Conservation (phyloP, 2,797 vertebrate species). For the Oreonectes daqikongensis region DNA sequence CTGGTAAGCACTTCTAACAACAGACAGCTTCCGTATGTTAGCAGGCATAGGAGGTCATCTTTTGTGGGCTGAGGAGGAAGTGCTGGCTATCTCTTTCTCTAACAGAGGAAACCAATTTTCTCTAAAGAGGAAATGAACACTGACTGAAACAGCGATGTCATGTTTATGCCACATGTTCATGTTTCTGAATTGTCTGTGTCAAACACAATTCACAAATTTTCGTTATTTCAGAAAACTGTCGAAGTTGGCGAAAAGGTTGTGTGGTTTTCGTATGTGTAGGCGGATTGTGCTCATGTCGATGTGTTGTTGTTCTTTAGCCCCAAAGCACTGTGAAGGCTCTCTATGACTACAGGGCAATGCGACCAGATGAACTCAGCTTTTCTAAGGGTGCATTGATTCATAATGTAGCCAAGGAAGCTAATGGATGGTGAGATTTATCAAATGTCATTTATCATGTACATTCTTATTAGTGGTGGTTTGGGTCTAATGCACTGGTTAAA, state of each 20-base stretch:
- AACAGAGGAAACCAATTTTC: conserved; percentile 55
- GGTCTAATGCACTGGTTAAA: not conserved
- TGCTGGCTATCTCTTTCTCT: conserved; percentile 52
- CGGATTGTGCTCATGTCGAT: not conserved
- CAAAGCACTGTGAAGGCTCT: conserved; percentile 87
- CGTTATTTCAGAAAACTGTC: not conserved
- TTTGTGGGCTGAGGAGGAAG: conserved; percentile 37
- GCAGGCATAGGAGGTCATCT: conserved; percentile 26
- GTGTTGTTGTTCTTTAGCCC: conserved; percentile 73
- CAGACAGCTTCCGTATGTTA: not conserved
- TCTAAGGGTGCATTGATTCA: conserved; percentile 89
- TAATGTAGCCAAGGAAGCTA: conserved; percentile 85
- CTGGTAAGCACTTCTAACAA: conserved; percentile 75
- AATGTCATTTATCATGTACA: not conserved
- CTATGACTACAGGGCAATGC: conserved; percentile 86
- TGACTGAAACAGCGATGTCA: conserved; percentile 44
- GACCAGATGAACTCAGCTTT: conserved; percentile 87
- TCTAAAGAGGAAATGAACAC: conserved; percentile 52
- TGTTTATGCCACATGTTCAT: conserved; percentile 18
- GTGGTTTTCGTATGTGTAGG: conserved; percentile 3
- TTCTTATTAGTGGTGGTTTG: not conserved
- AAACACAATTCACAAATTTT: conserved; percentile 11
- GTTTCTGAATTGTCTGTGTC: not conserved
- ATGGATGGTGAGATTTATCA: conserved; percentile 84
- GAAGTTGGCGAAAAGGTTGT: not conserved